Base-by-base conservation (phyloP, 2,797 vertebrate species). In the Lates japonicus region DNA sequence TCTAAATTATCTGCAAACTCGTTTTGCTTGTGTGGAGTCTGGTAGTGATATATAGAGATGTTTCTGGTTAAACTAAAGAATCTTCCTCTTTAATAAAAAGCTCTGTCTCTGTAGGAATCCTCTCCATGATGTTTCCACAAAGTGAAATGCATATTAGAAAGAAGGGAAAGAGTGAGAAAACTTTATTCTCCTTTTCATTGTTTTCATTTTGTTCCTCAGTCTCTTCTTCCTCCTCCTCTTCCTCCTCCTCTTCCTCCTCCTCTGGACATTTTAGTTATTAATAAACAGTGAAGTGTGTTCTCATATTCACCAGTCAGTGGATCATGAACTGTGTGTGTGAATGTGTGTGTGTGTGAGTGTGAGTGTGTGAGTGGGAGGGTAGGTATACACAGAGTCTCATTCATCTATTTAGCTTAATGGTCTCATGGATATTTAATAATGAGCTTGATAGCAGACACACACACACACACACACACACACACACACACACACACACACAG, bases 381-480 rank as follows among this genome's bases (percentile, higher is more conserved):
- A n/a, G n/a, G n/a, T n/a, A n/a, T n/a, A n/a, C n/a, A n/a, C n/a
- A n/a, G 69, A 62, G 69, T 78, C 79, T 71, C 84, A 85, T 80
- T 85, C 81, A 82, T 86, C 81, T 85, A 76, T 88, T 88, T 87
- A 86, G 78, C 76, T 89, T 88, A 87, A 88, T 88, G 88, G 80
- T 69, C 85, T 86, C 88, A 87, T 89, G 85, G 83, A 89, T 87
- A 88, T 89, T 89, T 89, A 88, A 90, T 83, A 85, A 89, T 48
- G 14, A 83, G 81, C 66, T 70, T 65, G 73, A 89, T 82, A 74
- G 69, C 70, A 46, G 74, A 63, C 64, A 71, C 67, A 79, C 78
- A 70, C 75, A 51, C 74, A 78, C 63, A 78, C 55, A 73, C 72
- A 48, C 75, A 71, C 67, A 73, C 68, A 64, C 66, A 74, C 81